Conservation (phyloP, 2,113 vertebrate species). For the Trogon melanurus region DNA sequence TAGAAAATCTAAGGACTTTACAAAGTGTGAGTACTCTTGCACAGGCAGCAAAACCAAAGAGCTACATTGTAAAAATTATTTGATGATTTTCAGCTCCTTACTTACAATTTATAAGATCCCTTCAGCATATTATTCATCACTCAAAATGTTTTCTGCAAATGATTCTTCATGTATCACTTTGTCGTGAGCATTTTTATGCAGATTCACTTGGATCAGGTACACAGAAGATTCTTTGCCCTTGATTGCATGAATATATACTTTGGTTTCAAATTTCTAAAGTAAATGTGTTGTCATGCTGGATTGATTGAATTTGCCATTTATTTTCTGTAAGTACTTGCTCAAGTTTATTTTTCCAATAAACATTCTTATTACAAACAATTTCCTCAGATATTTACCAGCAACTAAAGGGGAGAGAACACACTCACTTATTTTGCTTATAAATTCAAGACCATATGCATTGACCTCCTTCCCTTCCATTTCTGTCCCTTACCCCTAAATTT, state of each 20-base stretch:
- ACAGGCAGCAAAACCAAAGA: background rate
- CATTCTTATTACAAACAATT: background rate
- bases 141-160: background rate
- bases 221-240: background rate
- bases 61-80: background rate
- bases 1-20: background rate
- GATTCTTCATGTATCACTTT: background rate
- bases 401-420: background rate
- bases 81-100: background rate
- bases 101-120: background rate
- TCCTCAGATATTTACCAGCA: constrained; percentile 16
- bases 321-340: background rate
- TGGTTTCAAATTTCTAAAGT: background rate
- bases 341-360: constrained; percentile 38
- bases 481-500: background rate
- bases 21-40: background rate
- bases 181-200: background rate
- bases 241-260: background rate
- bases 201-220: no score
- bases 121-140: background rate
- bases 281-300: background rate
- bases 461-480: background rate
- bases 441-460: background rate
- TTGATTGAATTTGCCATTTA: constrained; percentile 24
- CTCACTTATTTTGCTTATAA: background rate